Conservation (phyloP, 2,113 vertebrate species). For the Lophius piscatorius region DNA sequence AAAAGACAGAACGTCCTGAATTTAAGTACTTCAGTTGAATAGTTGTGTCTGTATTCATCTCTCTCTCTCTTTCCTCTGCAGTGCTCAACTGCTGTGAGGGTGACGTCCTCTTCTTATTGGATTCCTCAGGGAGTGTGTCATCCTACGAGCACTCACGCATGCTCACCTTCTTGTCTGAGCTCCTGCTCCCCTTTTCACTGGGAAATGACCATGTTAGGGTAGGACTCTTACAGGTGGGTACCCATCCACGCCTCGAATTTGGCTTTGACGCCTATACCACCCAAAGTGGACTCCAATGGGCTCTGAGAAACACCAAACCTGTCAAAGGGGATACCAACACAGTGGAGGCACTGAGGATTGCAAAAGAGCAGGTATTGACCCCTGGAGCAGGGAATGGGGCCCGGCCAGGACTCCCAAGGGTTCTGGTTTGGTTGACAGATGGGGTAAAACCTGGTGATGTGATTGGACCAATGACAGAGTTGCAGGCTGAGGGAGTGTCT, state of each 20-base stretch:
- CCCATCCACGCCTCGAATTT: constrained; percentile 86
- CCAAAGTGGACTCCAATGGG: constrained; percentile 69
- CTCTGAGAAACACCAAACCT: constrained; percentile 79
- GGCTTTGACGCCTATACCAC: constrained; percentile 78
- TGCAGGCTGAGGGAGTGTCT: constrained; percentile 86
- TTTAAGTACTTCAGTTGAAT: background rate
- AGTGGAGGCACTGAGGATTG: constrained; percentile 82
- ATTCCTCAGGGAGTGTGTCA: constrained; percentile 93
- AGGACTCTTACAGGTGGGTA: constrained; percentile 92
- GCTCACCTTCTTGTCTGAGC: constrained; percentile 89
- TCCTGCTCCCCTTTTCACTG: constrained; percentile 85
- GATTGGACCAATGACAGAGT: constrained; percentile 82
- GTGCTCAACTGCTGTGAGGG: constrained; percentile 84
- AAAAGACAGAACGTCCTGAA: background rate
- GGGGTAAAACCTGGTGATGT: constrained; percentile 90
- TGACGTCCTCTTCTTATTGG: constrained; percentile 90
- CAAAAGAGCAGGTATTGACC: constrained; percentile 78
- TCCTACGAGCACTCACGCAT: constrained; percentile 90
- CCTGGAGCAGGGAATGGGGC: constrained; percentile 62
- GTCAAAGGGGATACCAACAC: constrained; percentile 95
- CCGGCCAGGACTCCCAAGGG: constrained; percentile 85
- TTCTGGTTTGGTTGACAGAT: constrained; percentile 95
- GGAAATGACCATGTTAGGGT: constrained; percentile 85
- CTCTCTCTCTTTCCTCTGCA: constrained; percentile 38
- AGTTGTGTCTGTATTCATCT: background rate